A percentile compares a stretch with the other conserved stretches of the same genome.
Evolutionary conservation across 2,113 vertebrate genomes (phyloP).

Genomic region (Ivindomyrus marchei): DNA sequence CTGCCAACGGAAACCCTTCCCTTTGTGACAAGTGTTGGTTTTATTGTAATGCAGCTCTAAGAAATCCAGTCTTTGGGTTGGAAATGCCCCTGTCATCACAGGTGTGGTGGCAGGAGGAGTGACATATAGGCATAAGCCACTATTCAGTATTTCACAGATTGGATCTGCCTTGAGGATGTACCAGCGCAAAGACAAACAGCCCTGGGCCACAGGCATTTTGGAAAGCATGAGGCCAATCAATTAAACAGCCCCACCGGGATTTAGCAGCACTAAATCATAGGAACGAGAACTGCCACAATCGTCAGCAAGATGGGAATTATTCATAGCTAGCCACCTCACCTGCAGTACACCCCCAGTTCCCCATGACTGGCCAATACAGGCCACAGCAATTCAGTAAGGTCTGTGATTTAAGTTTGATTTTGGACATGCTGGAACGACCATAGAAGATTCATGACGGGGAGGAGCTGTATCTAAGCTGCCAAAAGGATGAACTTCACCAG

Average conservation of each 20-base stretch:
- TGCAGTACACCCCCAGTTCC: neutral
- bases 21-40: neutral
- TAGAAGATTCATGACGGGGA: conserved; percentile 1
- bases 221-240: conserved; percentile 32
- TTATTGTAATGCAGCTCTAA: neutral
- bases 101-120: neutral
- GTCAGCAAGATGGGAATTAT: conserved; percentile 26
- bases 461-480: neutral
- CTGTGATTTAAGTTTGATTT: conserved; percentile 27
- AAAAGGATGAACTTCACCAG: neutral
- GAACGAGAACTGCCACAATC: neutral
- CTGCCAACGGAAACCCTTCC: neutral
- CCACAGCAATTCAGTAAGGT: conserved; percentile 13
- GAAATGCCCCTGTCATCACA: neutral
- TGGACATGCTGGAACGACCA: neutral
- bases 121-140: neutral
- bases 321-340: conserved; percentile 21
- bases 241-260: conserved; percentile 18
- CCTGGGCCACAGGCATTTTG: conserved; percentile 11
- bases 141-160: neutral
- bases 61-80: neutral
- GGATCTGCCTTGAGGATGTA: neutral
- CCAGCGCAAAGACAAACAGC: neutral
- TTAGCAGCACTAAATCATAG: conserved; percentile 22
- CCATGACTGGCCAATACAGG: neutral